phyloP scores from a whole-genome alignment of 2,797 vertebrate genomes.

The Enteromius paludinosus region DNA sequence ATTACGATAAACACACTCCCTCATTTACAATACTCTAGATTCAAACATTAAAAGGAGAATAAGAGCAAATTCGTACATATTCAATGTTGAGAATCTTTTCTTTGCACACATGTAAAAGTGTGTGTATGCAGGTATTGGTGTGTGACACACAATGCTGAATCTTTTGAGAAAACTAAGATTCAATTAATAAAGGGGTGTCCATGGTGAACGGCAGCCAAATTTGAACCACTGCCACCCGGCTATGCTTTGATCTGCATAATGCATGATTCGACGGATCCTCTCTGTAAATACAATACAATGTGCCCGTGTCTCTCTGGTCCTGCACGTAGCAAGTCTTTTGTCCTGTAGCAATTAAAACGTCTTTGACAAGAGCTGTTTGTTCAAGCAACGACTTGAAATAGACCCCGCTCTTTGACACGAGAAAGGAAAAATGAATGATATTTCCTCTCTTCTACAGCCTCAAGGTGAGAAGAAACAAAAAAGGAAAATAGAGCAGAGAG shows the following conservation, averaged over 20 bases:
- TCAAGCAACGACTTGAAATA: conserved; percentile 67
- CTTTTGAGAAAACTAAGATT: neutral
- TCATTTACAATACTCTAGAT: neutral
- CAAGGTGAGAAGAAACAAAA: conserved; percentile 6
- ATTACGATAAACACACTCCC: neutral
- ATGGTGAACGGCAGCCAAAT: conserved; percentile 47
- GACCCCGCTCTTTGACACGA: conserved; percentile 61
- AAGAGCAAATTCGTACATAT: neutral
- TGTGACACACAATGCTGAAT: conserved; percentile 37
- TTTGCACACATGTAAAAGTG: neutral
- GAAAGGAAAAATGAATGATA: conserved; percentile 23
- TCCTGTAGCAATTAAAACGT: conserved; percentile 73
- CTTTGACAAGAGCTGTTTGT: conserved; percentile 72
- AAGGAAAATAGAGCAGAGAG: conserved; percentile 46
- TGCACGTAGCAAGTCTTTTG: conserved; percentile 65
- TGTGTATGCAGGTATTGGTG: neutral
- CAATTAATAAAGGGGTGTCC: conserved; percentile 52
- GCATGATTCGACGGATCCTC: conserved; percentile 65
- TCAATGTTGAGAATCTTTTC: neutral
- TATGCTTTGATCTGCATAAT: conserved; percentile 66
- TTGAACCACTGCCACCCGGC: conserved; percentile 58
- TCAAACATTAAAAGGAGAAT: neutral
- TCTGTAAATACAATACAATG: conserved; percentile 55
- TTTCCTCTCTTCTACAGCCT: conserved; percentile 43
- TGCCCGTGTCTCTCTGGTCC: conserved; percentile 43